Conservation (phyloP, 2,888 invertebrate genomes). For the Ceratothoa steindachneri region DNA sequence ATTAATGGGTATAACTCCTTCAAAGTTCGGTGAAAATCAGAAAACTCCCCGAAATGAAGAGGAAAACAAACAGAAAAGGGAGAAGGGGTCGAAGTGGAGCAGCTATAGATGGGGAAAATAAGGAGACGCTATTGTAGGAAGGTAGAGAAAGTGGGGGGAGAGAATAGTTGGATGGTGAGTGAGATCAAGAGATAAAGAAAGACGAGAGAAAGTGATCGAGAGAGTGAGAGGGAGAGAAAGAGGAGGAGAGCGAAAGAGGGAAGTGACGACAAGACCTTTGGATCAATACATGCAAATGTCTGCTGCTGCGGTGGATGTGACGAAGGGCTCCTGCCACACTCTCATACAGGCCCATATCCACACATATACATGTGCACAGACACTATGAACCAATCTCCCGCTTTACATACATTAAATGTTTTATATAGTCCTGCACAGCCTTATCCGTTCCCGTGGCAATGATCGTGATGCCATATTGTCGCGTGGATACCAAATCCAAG, state of each 20-base stretch:
- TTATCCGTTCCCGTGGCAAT: background rate
- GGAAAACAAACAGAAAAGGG: too few species aligned
- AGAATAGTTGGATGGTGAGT: background rate
- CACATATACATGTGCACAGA: background rate
- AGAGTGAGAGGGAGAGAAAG: constrained; percentile 12
- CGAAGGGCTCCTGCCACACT: background rate
- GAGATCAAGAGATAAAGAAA: background rate
- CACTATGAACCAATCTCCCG: background rate
- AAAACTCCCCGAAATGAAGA: too few species aligned
- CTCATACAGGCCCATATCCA: background rate
- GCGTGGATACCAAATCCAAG: too few species aligned
- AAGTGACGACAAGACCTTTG: background rate
- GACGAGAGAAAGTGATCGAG: constrained; percentile 6
- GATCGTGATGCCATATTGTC: constrained; percentile 7
- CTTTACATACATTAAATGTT: background rate
- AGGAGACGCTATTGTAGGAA: too few species aligned
- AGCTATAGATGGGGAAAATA: too few species aligned
- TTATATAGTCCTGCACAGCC: too few species aligned
- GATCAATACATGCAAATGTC: constrained; percentile 12
- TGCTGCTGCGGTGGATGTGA: constrained; percentile 12
- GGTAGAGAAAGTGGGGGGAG: constrained; percentile 17
- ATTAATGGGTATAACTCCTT: too few species aligned
- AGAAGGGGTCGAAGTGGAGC: too few species aligned
- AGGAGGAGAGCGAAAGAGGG: constrained; percentile 15
- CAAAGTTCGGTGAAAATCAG: too few species aligned